Evolutionary conservation across 2,888 invertebrate species (phyloP).

Genomic region (Hirudinaria manillensis): DNA sequence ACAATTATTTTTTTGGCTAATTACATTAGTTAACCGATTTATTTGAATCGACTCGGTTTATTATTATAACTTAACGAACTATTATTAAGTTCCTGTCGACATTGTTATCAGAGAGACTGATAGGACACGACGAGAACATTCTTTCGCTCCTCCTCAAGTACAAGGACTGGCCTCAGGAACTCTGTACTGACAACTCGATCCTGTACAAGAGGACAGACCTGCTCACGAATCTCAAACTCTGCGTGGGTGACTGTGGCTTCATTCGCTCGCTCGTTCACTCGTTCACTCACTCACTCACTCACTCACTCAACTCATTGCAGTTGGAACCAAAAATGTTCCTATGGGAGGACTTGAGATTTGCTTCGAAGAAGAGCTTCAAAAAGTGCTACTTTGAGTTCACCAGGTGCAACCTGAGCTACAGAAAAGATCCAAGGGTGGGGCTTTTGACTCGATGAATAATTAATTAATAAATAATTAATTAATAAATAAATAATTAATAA

Average conservation of each 20-base stretch:
- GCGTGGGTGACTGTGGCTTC: not conserved
- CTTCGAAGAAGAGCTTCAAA: constrained; percentile 64
- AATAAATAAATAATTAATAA: constrained; percentile 7
- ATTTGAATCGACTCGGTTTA: too few species aligned
- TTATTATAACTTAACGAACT: too few species aligned
- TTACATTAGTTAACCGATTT: too few species aligned
- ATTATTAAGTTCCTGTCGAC: too few species aligned
- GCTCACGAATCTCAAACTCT: not conserved
- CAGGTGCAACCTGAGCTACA: constrained; percentile 69
- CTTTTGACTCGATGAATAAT: not conserved
- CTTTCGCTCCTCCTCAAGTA: constrained; percentile 65
- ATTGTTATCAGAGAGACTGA: constrained; percentile 60
- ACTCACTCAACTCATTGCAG: constrained; percentile 47
- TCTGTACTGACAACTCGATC: constrained; percentile 74
- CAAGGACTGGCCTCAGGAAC: constrained; percentile 82
- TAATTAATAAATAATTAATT: not conserved
- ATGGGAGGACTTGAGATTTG: constrained; percentile 71
- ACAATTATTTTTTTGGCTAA: too few species aligned
- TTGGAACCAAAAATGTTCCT: constrained; percentile 63
- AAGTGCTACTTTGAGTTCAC: constrained; percentile 73
- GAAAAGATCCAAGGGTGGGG: constrained; percentile 67
- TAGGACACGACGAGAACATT: constrained; percentile 70
- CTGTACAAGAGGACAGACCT: constrained; percentile 48
- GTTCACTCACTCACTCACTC: too few species aligned
- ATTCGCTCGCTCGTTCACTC: not conserved